phyloP scores from a whole-genome alignment of 2,113 vertebrate species.

The Triplophysa tibetana region DNA sequence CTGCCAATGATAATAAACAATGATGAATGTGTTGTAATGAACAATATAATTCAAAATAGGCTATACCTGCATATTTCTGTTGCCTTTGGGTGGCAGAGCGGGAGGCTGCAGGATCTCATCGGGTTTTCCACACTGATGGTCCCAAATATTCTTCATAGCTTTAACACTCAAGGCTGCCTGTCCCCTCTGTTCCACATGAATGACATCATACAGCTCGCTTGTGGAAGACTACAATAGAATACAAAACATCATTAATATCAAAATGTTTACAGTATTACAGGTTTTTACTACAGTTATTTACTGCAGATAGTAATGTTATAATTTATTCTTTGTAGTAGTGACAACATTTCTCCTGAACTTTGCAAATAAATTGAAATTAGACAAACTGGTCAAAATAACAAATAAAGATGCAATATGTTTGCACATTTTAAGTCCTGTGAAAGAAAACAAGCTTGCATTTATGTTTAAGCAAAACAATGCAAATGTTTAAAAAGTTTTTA shows the following conservation, averaged over 20 bases:
- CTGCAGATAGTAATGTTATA: too few relatives aligned
- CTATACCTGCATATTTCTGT: constrained; percentile 50
- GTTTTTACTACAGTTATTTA: too few relatives aligned
- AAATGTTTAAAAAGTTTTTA: too few relatives aligned
- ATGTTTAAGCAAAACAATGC: too few relatives aligned
- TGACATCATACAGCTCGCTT: constrained; percentile 71
- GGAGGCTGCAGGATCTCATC: constrained; percentile 48
- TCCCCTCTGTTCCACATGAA: constrained; percentile 60
- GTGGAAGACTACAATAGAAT: constrained; percentile 57
- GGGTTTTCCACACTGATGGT: constrained; percentile 33
- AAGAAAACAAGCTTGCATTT: too few relatives aligned
- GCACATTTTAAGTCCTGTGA: too few relatives aligned
- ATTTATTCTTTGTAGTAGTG: too few relatives aligned
- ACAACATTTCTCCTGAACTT: too few relatives aligned
- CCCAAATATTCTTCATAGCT: constrained; percentile 47
- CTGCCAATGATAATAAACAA: not conserved
- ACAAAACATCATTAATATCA: not conserved
- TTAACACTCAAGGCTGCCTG: constrained; percentile 49
- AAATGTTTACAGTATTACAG: not conserved
- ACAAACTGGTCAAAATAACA: too few relatives aligned
- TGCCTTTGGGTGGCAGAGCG: constrained; percentile 55
- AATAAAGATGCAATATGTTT: too few relatives aligned
- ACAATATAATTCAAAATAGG: not conserved
- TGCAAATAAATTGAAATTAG: too few relatives aligned
- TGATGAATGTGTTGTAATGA: not conserved